These are phyloP conservation scores for Oconnorella tubifera DNA, from an alignment of 2,888 invertebrate species.

Conservation along the genomic window DNA sequence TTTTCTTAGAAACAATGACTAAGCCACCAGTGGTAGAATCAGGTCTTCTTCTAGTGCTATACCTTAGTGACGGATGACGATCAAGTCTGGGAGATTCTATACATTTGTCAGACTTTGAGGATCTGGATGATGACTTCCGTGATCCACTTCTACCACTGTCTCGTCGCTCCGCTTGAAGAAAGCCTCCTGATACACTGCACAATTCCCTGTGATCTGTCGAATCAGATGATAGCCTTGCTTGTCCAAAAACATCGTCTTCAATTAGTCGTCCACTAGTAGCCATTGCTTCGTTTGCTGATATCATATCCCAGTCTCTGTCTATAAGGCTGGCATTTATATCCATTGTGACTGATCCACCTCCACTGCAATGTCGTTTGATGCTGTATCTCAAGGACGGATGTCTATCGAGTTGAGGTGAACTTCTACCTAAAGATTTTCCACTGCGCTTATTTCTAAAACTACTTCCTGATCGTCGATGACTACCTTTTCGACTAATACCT, in stretches of 20 bases:
- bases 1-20: too few relatives aligned
- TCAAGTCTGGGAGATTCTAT: constrained; percentile 9
- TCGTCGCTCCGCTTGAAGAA: not conserved
- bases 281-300: too few relatives aligned
- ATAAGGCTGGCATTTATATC: too few relatives aligned
- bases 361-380: too few relatives aligned
- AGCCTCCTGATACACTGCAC: not conserved
- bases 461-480: constrained; percentile 6
- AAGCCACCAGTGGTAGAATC: not conserved
- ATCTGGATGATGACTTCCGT: constrained; percentile 3
- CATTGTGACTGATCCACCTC: too few relatives aligned
- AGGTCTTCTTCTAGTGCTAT: constrained; percentile 4
- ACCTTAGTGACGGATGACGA: constrained; percentile 11
- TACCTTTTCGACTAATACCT: constrained; percentile 4
- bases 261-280: too few relatives aligned
- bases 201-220: not conserved
- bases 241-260: not conserved
- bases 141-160: not conserved
- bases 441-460: not conserved
- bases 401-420: constrained; percentile 12
- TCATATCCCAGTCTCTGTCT: too few relatives aligned
- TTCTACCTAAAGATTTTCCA: not conserved
- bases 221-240: not conserved
- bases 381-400: constrained; percentile 14
- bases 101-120: constrained; percentile 5